Evolutionary conservation across 2,797 vertebrate genomes (phyloP).

Genomic region (Channa striata): DNA sequence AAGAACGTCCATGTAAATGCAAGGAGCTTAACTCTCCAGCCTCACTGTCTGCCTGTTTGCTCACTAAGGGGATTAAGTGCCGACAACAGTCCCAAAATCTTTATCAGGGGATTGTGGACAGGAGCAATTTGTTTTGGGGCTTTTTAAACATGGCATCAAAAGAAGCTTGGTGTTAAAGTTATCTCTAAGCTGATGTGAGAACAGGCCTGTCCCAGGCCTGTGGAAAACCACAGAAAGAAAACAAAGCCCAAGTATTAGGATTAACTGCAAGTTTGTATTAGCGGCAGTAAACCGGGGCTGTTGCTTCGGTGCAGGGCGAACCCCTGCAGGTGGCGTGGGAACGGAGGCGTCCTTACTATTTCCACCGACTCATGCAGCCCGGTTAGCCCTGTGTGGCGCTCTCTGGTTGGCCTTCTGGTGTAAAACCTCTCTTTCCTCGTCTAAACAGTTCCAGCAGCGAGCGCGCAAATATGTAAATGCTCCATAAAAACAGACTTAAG

Average conservation of each 20-base stretch:
- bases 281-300: slow-evolving; percentile 27
- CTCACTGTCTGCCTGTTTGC: slow-evolving; percentile 69
- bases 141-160: slow-evolving; percentile 66
- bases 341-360: slow-evolving; percentile 21
- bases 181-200: slow-evolving; percentile 69
- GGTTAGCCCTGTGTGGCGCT: background rate
- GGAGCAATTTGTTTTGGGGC: slow-evolving; percentile 74
- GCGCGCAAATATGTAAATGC: slow-evolving; percentile 69
- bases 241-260: slow-evolving; percentile 29
- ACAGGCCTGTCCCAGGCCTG: slow-evolving; percentile 49
- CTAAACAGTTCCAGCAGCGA: slow-evolving; percentile 49
- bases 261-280: slow-evolving; percentile 50
- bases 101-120: slow-evolving; percentile 76
- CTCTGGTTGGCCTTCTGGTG: background rate
- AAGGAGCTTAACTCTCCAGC: slow-evolving; percentile 71
- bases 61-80: slow-evolving; percentile 75
- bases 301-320: slow-evolving; percentile 26
- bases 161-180: slow-evolving; percentile 57
- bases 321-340: slow-evolving; percentile 22
- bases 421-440: slow-evolving; percentile 14
- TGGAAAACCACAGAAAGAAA: slow-evolving; percentile 33
- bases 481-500: slow-evolving; percentile 54
- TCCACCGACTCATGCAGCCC: background rate
- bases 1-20: slow-evolving; percentile 68
- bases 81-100: slow-evolving; percentile 64